Conservation (phyloP, 1,140 invertebrate species). For the Lepidurus packardi region DNA sequence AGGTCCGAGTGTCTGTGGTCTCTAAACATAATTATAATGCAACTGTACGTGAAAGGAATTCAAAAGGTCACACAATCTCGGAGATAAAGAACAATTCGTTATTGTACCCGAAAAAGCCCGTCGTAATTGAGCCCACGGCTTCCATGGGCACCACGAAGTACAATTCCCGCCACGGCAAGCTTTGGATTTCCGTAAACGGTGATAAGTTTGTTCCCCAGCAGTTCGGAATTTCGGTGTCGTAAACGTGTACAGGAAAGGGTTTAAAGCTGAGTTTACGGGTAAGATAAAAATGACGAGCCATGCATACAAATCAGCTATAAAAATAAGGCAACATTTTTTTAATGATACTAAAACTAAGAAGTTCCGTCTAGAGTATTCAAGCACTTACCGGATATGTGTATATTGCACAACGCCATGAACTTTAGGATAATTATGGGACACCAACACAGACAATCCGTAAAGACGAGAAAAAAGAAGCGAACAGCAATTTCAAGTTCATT, state of each 20-base stretch:
- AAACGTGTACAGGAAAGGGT: conserved; percentile 72
- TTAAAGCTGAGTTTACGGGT: conserved; percentile 70
- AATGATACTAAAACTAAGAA: not conserved
- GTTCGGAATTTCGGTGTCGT: conserved; percentile 58
- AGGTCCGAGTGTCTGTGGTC: not conserved
- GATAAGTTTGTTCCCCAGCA: conserved; percentile 17
- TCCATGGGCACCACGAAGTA: not conserved
- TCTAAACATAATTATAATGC: not conserved
- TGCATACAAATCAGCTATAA: conserved; percentile 59
- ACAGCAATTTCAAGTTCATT: conserved; percentile 62
- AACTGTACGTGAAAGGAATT: not conserved
- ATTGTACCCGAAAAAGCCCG: not conserved
- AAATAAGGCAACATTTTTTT: conserved; percentile 35
- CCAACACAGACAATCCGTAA: conserved; percentile 69
- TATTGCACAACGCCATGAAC: conserved; percentile 54
- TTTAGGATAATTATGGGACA: conserved; percentile 65
- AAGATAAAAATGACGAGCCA: conserved; percentile 71
- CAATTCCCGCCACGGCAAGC: not conserved
- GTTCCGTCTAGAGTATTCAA: not conserved
- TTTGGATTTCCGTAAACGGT: conserved; percentile 18
- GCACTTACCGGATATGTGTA: conserved; percentile 49
- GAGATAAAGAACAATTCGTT: not conserved
- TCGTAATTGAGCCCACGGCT: conserved; percentile 2
- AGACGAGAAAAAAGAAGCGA: conserved; percentile 67
- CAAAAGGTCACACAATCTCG: no score